These are phyloP conservation scores for Himalopsyche tibetana DNA, from an alignment of 2,888 invertebrate genomes.

Conservation along the genomic window DNA sequence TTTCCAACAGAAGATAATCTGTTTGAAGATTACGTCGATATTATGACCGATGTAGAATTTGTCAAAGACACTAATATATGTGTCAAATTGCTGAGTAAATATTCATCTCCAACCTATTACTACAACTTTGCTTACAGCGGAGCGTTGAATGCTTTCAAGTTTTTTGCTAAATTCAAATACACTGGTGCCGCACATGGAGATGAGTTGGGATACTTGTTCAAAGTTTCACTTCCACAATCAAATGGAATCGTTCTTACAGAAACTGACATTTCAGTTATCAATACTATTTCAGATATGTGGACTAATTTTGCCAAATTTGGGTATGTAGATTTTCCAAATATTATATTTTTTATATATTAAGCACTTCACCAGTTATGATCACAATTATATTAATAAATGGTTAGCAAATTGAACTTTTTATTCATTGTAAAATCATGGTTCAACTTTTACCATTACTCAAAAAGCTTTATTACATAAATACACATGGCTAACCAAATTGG, in stretches of 20 bases:
- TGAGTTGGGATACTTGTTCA: slow-evolving; percentile 53
- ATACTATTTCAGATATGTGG: slow-evolving; percentile 52
- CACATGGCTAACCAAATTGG: too few relatives aligned
- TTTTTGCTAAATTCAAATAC: slow-evolving; percentile 21
- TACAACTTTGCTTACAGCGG: slow-evolving; percentile 56
- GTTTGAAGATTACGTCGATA: slow-evolving; percentile 47
- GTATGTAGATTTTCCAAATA: slow-evolving; percentile 44
- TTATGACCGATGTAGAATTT: slow-evolving; percentile 54
- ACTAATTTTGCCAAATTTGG: slow-evolving; percentile 61
- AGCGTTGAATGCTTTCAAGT: slow-evolving; percentile 41
- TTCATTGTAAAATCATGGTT: too few relatives aligned
- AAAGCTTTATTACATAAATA: too few relatives aligned
- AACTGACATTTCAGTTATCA: slow-evolving; percentile 5
- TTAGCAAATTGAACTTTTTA: too few relatives aligned
- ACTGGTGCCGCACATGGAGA: slow-evolving; percentile 54
- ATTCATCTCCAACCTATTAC: slow-evolving; percentile 44
- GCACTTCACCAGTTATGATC: too few relatives aligned
- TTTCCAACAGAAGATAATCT: slow-evolving; percentile 50
- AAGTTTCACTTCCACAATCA: neutral
- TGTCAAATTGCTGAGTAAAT: slow-evolving; percentile 39
- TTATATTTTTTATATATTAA: too few relatives aligned
- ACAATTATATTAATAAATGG: too few relatives aligned
- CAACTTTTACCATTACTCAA: too few relatives aligned
- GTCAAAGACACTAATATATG: slow-evolving; percentile 16
- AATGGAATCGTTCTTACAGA: neutral